Base-by-base conservation (phyloP, 37 sponge, comb jelly and placozoan species). In the Hexactinellida sp. region DNA sequence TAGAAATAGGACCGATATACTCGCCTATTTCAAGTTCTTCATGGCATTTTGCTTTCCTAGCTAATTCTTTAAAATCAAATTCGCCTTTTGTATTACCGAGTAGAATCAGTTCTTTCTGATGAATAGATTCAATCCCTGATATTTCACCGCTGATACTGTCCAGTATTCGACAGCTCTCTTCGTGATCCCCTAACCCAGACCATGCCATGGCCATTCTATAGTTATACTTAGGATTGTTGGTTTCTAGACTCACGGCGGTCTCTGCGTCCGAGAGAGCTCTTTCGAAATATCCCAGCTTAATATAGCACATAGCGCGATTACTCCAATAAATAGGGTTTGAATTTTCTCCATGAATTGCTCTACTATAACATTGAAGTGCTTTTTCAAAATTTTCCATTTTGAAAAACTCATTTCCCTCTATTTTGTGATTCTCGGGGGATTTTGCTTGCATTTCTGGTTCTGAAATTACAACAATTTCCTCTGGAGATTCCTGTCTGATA, bases 241-340 rank as follows among this genome's bases (percentile, higher is more conserved):
- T 93, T 19, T 82, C 37, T 1, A 94, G 38, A 16, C 82, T 36
- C 28, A 94, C 90, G 13, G 88, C 89, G 13, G 85, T 51, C 23
- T 71, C 82, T 36, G 88, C 83, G 84, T 94, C 94, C 37, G 82
- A 34, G 24, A 94, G 38, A 23, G 94, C 93, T 32, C 90, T 47
- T 0, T 84, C 85, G 38, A 54, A 91, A 23, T 87, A 25, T 0
- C 90, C 37, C 36, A 91, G 82, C 54, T 96, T 92, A 36, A 96
- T 51, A 37, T 84, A 92, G 83, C 93, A 94, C 19, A 91, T 91
- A 36, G 97, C 94, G 21, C 97, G 87, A 76, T 96, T 96, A 85
- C 89, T 92, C 54, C 84, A 54, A 35, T 90, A 82, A 9, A 92
- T 86, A 0, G 85, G 85, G 1, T 37, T 47, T 23, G 84, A 86